Evolutionary conservation across 2,113 vertebrate genomes (phyloP), one percentile per base, ranked within the genome.

Genomic region (Saccopteryx bilineata): DNA sequence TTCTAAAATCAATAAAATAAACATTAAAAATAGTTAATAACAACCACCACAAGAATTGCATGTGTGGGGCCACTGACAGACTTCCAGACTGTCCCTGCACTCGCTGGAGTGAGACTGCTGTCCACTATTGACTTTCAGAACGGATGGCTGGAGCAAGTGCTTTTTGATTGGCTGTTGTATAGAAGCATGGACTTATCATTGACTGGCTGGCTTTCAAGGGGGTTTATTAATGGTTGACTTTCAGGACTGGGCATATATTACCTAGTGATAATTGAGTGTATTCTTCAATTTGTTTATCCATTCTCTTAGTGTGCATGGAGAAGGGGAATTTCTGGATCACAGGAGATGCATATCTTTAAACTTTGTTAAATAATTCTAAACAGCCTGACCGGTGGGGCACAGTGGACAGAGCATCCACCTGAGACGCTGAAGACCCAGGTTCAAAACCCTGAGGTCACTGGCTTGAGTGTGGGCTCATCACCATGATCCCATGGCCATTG

Each of bases 321-420:
- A 60, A 46, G 11, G 39, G 19, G 48, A 74, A 88, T 88, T 74
- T 65, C 66, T 93, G 68, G 76, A 71, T 82, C 50, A 58, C 33
- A 65, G 52, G 28, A 80, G 68, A 88, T 4, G 3, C 0, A 0
- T 65, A 74, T 81, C 54, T 79, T 86, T 76, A 66, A 92, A 76
- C 50, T n/a, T 76, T 50, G 61, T 58, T 86, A 60, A 60, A 69
- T 56, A 76, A 87, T 79, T 93, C 72, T 74, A 60, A 69, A 69
- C 39, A 39, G 39, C 39, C 39, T 39, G 39, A 39, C 39, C 39
- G 31, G 8, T 80, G 71, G 80, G 76, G 65, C 46, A 28, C 61
- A 71, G 31, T 26, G 8, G 28, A 50, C 14, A 54, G 54, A 54
- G 54, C 54, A 12, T 54, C 54, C 39, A 39, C 39, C 39, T 39